Conservation (phyloP, 1,140 invertebrate species). For the Ptiloglossa arizonensis region DNA sequence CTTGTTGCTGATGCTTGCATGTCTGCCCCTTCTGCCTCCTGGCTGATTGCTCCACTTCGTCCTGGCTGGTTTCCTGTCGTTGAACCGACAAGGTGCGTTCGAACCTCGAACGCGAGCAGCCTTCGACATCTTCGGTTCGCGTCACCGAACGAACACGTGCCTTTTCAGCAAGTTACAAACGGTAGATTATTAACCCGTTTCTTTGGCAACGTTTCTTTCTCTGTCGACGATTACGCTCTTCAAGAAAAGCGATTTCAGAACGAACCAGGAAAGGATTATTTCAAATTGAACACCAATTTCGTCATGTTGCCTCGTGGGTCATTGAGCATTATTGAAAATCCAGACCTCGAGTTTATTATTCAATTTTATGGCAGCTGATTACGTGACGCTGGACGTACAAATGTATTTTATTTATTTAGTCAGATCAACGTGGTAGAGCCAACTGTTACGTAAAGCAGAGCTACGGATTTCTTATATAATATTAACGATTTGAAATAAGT, state of each 20-base stretch:
- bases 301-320: background rate
- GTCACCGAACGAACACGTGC: background rate
- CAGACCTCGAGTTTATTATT: background rate
- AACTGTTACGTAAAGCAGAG: conserved; percentile 13
- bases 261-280: too few species aligned
- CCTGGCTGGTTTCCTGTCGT: conserved; percentile 44
- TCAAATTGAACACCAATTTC: background rate
- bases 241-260: background rate
- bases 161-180: background rate
- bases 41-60: conserved; percentile 72
- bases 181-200: too few species aligned
- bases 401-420: conserved; percentile 17
- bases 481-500: background rate
- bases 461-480: conserved; percentile 1
- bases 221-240: too few species aligned
- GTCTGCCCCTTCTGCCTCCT: conserved; percentile 75
- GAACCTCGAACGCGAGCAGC: background rate
- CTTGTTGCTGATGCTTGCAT: conserved; percentile 80
- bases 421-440: too few species aligned
- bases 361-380: background rate
- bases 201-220: too few species aligned
- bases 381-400: background rate
- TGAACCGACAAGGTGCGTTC: background rate
- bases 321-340: conserved; percentile 6
- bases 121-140: background rate